Evolutionary conservation across 2,888 invertebrate genomes (phyloP).

Genomic region (Desoria tigrina): DNA sequence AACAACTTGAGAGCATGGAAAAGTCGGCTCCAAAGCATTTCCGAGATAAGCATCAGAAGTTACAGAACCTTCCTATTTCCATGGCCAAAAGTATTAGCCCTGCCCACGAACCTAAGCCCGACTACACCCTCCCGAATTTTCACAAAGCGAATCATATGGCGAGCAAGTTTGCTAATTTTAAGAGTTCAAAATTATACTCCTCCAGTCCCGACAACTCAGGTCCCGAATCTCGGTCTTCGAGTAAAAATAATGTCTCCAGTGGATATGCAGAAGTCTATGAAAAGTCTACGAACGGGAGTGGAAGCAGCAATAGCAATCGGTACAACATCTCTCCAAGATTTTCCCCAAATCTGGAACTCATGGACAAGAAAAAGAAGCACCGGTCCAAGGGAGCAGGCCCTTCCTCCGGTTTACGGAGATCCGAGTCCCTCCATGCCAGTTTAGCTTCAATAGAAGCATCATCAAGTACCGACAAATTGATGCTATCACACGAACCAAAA

Average conservation of each 20-base stretch:
- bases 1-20: constrained; percentile 47
- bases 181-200: constrained; percentile 47
- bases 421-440: constrained; percentile 47
- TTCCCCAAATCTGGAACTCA: constrained; percentile 38
- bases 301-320: constrained; percentile 17
- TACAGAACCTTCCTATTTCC: constrained; percentile 30
- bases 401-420: constrained; percentile 35
- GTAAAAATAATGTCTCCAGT: constrained; percentile 28
- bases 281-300: constrained; percentile 29
- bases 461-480: constrained; percentile 1
- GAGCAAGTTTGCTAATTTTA: constrained; percentile 52
- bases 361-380: constrained; percentile 1
- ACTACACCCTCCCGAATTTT: constrained; percentile 50
- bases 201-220: constrained; percentile 39
- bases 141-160: constrained; percentile 50
- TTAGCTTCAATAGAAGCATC: constrained; percentile 37
- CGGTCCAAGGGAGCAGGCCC: neutral
- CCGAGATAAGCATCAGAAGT: constrained; percentile 35
- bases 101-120: constrained; percentile 41
- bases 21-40: constrained; percentile 36
- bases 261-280: constrained; percentile 33
- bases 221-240: constrained; percentile 23
- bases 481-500: neutral
- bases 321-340: constrained; percentile 35
- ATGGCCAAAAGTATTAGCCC: constrained; percentile 24